A percentile compares a stretch with the other conserved stretches of the same genome.
phyloP scores from a whole-genome alignment of 1,140 invertebrate genomes.

The Drosophila ananassae region DNA sequence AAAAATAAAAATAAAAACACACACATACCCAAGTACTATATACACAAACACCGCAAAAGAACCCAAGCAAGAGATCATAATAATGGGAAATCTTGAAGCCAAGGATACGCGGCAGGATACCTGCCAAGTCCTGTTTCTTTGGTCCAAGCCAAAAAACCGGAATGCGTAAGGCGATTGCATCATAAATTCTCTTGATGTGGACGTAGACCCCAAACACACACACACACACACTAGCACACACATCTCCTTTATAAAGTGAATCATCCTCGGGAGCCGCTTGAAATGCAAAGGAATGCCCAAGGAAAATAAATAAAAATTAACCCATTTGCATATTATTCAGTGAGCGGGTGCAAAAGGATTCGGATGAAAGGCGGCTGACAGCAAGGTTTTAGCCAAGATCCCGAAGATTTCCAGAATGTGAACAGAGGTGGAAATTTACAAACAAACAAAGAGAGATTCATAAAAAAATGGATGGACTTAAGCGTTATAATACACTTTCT shows the following conservation, averaged over 20 bases:
- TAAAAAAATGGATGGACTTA: constrained; percentile 3
- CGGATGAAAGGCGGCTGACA: constrained; percentile 35
- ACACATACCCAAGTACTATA: constrained; percentile 13
- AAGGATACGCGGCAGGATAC: constrained; percentile 74
- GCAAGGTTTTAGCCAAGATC: constrained; percentile 35
- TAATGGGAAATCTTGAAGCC: constrained; percentile 77
- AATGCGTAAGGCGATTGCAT: constrained; percentile 73
- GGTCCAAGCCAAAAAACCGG: constrained; percentile 32
- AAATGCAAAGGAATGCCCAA: constrained; percentile 40
- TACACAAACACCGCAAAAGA: constrained; percentile 32
- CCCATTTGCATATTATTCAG: constrained; percentile 76
- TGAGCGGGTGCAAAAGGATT: constrained; percentile 64
- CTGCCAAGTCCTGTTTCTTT: constrained; percentile 48
- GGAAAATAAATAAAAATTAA: constrained; percentile 77
- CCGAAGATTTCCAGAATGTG: constrained; percentile 29
- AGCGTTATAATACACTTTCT: neutral
- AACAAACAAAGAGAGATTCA: constrained; percentile 9
- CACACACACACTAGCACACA: neutral
- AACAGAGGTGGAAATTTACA: constrained; percentile 18
- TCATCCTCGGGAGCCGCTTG: constrained; percentile 36
- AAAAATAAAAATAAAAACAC: constrained; percentile 25
- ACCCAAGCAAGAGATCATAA: constrained; percentile 71
- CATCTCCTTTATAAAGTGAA: constrained; percentile 43
- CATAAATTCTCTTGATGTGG: constrained; percentile 68
- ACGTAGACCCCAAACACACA: constrained; percentile 8